phyloP scores from a whole-genome alignment of 2,888 invertebrate species.

The Apantesis nais region DNA sequence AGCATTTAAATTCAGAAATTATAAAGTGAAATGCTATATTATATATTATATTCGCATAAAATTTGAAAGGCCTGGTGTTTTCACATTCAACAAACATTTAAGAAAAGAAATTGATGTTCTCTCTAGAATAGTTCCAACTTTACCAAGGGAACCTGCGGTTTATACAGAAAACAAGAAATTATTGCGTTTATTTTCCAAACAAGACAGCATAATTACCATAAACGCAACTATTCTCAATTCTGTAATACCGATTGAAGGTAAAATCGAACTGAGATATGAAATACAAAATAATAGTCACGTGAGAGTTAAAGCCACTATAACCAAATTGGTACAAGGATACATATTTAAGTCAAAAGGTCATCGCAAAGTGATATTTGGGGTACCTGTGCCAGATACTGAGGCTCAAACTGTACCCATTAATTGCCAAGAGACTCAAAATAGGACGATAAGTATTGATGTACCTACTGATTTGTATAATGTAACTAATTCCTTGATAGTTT shows the following conservation, averaged over 20 bases:
- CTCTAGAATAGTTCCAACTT: slow-evolving; percentile 46
- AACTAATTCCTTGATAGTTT: slow-evolving; percentile 48
- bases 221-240: slow-evolving; percentile 51
- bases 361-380: slow-evolving; percentile 21
- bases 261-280: slow-evolving; percentile 50
- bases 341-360: slow-evolving; percentile 38
- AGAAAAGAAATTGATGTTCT: slow-evolving; percentile 52
- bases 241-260: slow-evolving; percentile 46
- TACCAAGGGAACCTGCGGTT: slow-evolving; percentile 48
- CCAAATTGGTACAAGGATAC: slow-evolving; percentile 47
- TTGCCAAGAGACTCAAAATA: slow-evolving; percentile 38
- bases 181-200: slow-evolving; percentile 46
- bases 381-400: slow-evolving; percentile 41
- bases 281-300: slow-evolving; percentile 51
- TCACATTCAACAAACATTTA: slow-evolving; percentile 50
- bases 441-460: slow-evolving; percentile 35
- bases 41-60: slow-evolving; percentile 55
- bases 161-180: slow-evolving; percentile 52
- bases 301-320: slow-evolving; percentile 46
- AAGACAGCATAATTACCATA: slow-evolving; percentile 48
- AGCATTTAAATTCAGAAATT: slow-evolving; percentile 13
- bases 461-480: slow-evolving; percentile 35
- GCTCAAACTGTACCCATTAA: slow-evolving; percentile 42
- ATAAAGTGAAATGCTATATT: slow-evolving; percentile 44
- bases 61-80: slow-evolving; percentile 54